Percentiles rank a stretch among this genome's conserved stretches.
phyloP scores from a whole-genome alignment of 2,888 invertebrate genomes.

The Melieria omissa region DNA sequence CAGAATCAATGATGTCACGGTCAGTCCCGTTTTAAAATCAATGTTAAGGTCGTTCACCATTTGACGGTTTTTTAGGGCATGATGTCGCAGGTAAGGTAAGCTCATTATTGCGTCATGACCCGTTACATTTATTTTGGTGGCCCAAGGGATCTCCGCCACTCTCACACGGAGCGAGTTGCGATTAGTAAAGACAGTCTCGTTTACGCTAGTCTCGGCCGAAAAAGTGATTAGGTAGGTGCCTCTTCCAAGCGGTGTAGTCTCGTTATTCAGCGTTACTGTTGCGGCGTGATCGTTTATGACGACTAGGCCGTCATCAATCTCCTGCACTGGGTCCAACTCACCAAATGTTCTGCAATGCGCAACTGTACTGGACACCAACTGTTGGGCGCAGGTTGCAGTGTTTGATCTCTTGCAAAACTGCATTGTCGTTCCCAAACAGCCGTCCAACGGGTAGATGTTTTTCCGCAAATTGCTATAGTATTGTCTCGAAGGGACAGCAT shows the following conservation, averaged over 20 bases:
- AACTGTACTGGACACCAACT: not conserved
- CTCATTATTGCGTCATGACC: no score
- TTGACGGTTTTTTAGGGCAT: no score
- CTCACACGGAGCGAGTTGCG: no score
- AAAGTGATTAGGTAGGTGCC: not conserved
- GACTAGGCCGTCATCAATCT: constrained; percentile 14
- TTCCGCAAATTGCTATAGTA: no score
- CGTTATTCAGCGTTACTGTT: not conserved
- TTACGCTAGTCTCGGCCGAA: not conserved
- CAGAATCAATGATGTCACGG: no score
- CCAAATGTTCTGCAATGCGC: constrained; percentile 21
- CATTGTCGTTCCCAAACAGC: constrained; percentile 14
- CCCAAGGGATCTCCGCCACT: no score
- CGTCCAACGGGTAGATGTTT: constrained; percentile 4
- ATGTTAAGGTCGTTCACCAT: no score
- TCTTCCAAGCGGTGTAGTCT: not conserved
- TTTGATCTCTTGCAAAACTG: constrained; percentile 4
- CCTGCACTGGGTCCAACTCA: constrained; percentile 7
- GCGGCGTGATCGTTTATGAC: constrained; percentile 12
- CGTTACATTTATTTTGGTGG: no score
- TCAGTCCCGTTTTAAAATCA: no score
- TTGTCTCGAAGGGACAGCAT: no score
- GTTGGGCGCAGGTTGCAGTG: constrained; percentile 19
- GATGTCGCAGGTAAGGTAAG: no score
- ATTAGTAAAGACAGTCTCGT: no score